These are phyloP conservation scores for Nansenia antarctica DNA, from an alignment of 2,113 vertebrate genomes.

Conservation along the genomic window DNA sequence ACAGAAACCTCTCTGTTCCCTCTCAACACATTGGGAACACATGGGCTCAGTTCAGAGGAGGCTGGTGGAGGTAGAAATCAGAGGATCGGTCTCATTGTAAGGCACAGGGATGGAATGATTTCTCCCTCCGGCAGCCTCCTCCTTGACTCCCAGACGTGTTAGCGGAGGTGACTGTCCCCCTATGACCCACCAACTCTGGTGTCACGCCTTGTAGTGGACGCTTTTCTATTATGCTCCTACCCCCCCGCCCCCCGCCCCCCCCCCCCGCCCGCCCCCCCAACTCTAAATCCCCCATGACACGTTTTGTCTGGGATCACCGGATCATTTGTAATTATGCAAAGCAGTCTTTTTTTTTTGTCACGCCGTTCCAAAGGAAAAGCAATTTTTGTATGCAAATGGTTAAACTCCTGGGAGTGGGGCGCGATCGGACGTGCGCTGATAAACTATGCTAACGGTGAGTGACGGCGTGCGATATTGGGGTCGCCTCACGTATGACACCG, in stretches of 20 bases:
- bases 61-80: too few species aligned
- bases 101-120: too few species aligned
- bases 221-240: neutral
- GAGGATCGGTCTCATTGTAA: too few species aligned
- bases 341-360: constrained; percentile 69
- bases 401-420: constrained; percentile 76
- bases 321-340: constrained; percentile 88
- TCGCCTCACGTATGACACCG: constrained; percentile 72
- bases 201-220: neutral
- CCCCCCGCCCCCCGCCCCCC: too few species aligned
- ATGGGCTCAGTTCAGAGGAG: too few species aligned
- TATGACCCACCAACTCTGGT: neutral
- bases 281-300: constrained; percentile 73
- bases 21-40: too few species aligned
- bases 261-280: too few species aligned
- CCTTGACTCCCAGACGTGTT: too few species aligned
- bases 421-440: constrained; percentile 69
- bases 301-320: constrained; percentile 76
- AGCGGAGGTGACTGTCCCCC: too few species aligned
- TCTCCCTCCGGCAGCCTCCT: too few species aligned
- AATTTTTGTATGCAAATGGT: constrained; percentile 87
- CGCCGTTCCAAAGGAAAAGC: constrained; percentile 77
- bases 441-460: constrained; percentile 81
- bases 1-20: too few species aligned
- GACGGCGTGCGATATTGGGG: constrained; percentile 80